These are phyloP conservation scores for Phenganax stokvisi DNA, from an alignment of 92 coral and sea anemone genomes.

Conservation along the genomic window DNA sequence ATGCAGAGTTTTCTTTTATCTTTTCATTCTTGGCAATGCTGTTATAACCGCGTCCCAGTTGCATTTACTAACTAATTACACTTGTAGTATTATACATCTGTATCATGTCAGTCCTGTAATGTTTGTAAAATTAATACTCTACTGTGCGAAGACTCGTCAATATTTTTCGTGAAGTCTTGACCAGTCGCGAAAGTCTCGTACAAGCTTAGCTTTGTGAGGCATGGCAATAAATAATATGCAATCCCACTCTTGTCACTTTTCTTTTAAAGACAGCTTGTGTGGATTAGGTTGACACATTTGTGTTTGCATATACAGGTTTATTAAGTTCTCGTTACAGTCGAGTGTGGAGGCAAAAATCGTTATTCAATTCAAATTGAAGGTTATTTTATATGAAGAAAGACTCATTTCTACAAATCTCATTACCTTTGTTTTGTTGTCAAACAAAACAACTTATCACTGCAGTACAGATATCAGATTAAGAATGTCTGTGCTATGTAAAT, in stretches of 20 bases:
- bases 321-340: slow-evolving; percentile 26
- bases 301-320: slow-evolving; percentile 37
- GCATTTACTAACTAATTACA: too few species aligned
- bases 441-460: slow-evolving; percentile 6
- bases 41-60: neutral
- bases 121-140: neutral
- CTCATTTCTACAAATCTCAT: neutral
- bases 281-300: slow-evolving; percentile 38
- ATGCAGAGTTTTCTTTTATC: neutral
- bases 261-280: slow-evolving; percentile 33
- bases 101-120: slow-evolving; percentile 1
- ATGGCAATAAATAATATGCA: slow-evolving; percentile 12
- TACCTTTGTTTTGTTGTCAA: neutral
- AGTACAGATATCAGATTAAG: slow-evolving; percentile 15
- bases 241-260: slow-evolving; percentile 5
- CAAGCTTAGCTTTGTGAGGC: neutral
- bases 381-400: neutral
- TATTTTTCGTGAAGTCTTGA: neutral
- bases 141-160: neutral
- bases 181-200: neutral
- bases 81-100: neutral
- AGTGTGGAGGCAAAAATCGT: slow-evolving; percentile 18
- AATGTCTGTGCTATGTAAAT: slow-evolving; percentile 13
- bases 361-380: neutral
- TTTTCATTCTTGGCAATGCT: slow-evolving; percentile 2